Conservation (phyloP, 2,797 vertebrate genomes). For the Schizopygopsis pylzovi region DNA sequence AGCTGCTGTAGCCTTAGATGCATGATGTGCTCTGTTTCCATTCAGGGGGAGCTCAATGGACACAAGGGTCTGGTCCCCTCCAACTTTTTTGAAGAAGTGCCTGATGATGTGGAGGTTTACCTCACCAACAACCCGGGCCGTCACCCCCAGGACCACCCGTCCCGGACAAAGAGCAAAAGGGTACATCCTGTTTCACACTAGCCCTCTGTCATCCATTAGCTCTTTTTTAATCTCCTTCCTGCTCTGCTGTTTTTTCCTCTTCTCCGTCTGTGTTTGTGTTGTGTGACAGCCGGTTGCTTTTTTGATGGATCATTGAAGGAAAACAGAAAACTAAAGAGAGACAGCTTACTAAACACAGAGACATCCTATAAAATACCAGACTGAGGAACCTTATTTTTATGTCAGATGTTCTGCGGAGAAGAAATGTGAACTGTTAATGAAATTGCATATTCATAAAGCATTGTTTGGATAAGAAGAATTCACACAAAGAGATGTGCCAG, state of each 20-base stretch:
- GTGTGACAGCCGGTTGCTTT: slow-evolving; percentile 47
- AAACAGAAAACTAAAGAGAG: slow-evolving; percentile 44
- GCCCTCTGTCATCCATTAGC: slow-evolving; percentile 76
- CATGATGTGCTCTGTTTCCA: not conserved
- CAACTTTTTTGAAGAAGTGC: slow-evolving; percentile 99
- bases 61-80: slow-evolving; percentile 98
- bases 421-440: slow-evolving; percentile 69
- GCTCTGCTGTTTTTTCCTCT: slow-evolving; percentile 64
- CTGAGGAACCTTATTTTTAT: slow-evolving; percentile 67
- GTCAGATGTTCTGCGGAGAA: slow-evolving; percentile 43
- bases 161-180: slow-evolving; percentile 93
- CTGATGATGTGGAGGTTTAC: slow-evolving; percentile 97
- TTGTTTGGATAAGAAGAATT: slow-evolving; percentile 66
- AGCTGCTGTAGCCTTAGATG: not conserved
- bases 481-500: slow-evolving; percentile 62
- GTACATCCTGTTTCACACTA: slow-evolving; percentile 87
- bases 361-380: slow-evolving; percentile 53
- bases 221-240: slow-evolving; percentile 54
- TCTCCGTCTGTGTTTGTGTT: slow-evolving; percentile 68
- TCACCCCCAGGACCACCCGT: slow-evolving; percentile 83
- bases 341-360: slow-evolving; percentile 47
- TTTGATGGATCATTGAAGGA: slow-evolving; percentile 49
- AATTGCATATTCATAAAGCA: slow-evolving; percentile 79
- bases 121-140: slow-evolving; percentile 85
- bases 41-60: slow-evolving; percentile 94